Conservation (phyloP, 2,888 invertebrate species). For the Galerucella pusilla region DNA sequence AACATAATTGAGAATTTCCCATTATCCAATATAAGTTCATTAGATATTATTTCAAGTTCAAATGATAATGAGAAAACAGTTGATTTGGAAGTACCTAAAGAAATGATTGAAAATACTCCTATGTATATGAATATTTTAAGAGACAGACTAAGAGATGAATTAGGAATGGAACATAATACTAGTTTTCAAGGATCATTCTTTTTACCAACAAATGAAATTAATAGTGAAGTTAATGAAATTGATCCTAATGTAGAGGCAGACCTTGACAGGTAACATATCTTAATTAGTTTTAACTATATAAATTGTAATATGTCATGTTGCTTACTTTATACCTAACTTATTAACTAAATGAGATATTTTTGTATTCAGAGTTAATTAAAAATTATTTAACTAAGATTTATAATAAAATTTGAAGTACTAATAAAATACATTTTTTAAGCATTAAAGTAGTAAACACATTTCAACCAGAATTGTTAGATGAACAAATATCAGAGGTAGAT, state of each 20-base stretch:
- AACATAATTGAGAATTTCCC: constrained; percentile 48
- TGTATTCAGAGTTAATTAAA: too few relatives aligned
- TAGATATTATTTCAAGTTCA: constrained; percentile 33
- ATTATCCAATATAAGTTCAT: constrained; percentile 24
- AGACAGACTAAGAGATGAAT: constrained; percentile 5
- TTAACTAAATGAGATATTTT: too few relatives aligned
- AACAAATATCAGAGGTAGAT: constrained; percentile 49
- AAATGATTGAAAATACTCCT: background rate
- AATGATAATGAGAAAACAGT: constrained; percentile 30
- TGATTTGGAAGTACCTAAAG: constrained; percentile 26
- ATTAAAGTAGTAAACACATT: constrained; percentile 61
- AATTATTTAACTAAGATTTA: too few relatives aligned
- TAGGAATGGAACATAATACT: constrained; percentile 14
- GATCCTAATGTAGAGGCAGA: constrained; percentile 35
- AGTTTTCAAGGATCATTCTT: background rate
- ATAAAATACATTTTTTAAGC: constrained; percentile 46
- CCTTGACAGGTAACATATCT: constrained; percentile 42
- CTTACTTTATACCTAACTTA: too few relatives aligned
- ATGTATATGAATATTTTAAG: background rate
- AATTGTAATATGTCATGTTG: constrained; percentile 16
- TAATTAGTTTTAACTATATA: constrained; percentile 23
- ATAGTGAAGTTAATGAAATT: constrained; percentile 18
- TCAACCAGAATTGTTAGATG: constrained; percentile 58
- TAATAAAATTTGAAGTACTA: too few relatives aligned
- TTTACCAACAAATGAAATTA: constrained; percentile 7